Evolutionary conservation across 1,140 invertebrate genomes (phyloP).

Genomic region (Cyrtorhinus lividipennis): DNA sequence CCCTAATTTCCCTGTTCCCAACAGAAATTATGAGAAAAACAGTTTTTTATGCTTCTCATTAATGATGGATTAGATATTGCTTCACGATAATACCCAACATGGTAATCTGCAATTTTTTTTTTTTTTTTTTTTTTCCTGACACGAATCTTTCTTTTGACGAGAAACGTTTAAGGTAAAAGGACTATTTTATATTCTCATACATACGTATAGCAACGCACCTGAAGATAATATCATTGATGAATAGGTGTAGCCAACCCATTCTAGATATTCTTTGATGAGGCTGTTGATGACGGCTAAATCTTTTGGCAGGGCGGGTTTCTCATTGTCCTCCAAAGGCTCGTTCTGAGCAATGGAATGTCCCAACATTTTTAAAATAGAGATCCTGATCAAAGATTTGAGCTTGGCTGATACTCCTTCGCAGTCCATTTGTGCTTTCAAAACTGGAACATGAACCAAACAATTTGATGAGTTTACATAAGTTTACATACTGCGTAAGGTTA

Average conservation of each 20-base stretch:
- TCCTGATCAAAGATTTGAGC: slow-evolving; percentile 4
- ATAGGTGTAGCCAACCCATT: slow-evolving; percentile 6
- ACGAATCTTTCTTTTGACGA: not conserved
- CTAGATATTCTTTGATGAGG: slow-evolving; percentile 10
- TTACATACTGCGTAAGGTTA: too few relatives aligned
- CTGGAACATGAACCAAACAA: not conserved
- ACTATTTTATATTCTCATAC: not conserved
- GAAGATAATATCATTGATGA: slow-evolving; percentile 9
- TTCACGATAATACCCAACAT: not conserved
- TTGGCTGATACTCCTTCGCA: not conserved
- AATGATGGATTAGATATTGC: not conserved
- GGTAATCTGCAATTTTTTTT: not conserved
- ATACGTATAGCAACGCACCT: not conserved
- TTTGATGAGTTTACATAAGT: too few relatives aligned
- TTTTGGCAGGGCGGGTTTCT: not conserved
- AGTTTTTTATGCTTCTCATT: not conserved
- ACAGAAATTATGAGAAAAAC: too few relatives aligned
- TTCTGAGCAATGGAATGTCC: not conserved
- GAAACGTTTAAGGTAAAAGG: not conserved
- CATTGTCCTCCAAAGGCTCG: not conserved
- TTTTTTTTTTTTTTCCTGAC: not conserved
- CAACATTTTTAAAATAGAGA: not conserved
- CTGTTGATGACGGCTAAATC: slow-evolving; percentile 10
- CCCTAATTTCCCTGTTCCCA: too few relatives aligned
- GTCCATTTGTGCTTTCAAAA: not conserved